Evolutionary conservation across 2,797 vertebrate species (phyloP).

Genomic region (Dipus sagitta): DNA sequence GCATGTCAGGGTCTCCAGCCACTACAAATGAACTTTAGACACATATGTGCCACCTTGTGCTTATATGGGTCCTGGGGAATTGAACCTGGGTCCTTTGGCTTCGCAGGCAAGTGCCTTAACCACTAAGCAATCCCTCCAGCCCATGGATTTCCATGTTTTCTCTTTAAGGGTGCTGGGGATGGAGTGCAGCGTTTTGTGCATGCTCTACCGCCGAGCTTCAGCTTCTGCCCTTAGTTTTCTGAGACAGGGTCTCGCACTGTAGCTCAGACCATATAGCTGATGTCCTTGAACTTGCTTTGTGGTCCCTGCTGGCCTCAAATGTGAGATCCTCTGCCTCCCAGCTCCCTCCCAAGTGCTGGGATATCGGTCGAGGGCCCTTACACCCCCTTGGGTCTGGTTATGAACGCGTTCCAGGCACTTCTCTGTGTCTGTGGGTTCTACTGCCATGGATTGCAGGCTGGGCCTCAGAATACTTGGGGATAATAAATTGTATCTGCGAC

Average conservation of each 20-base stretch:
- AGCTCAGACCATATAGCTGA: no score
- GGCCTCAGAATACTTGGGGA: background rate
- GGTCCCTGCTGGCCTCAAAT: background rate
- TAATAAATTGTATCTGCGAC: no score
- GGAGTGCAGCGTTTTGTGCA: background rate
- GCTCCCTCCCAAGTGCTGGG: background rate
- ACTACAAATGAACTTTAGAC: no score
- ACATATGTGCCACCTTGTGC: no score
- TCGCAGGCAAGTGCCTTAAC: no score
- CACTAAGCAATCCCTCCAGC: no score
- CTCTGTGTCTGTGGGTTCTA: no score
- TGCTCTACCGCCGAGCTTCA: background rate
- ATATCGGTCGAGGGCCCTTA: background rate
- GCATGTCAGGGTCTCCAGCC: no score
- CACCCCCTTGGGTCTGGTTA: background rate
- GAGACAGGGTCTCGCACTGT: background rate
- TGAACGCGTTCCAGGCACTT: rapidly evolving
- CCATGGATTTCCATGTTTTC: background rate
- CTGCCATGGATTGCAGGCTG: rapidly evolving
- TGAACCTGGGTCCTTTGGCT: no score
- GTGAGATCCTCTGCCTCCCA: background rate
- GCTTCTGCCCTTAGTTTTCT: background rate
- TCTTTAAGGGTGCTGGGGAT: background rate
- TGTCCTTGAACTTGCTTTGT: background rate
- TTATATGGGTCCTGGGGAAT: no score